phyloP scores from a whole-genome alignment of 2,113 vertebrate species.

The Origma solitaria region DNA sequence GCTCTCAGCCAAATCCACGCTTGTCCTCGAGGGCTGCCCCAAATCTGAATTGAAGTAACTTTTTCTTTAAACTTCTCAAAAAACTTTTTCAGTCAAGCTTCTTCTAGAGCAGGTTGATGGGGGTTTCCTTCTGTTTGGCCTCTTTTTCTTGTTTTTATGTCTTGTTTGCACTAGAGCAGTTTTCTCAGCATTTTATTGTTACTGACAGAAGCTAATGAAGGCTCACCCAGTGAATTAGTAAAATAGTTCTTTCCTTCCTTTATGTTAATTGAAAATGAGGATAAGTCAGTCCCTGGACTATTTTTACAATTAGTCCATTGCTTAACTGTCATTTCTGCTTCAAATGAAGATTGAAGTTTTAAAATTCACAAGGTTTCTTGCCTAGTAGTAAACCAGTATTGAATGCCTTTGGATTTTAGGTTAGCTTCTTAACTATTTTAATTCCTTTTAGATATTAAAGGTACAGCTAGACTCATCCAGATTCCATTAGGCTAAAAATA shows the following conservation, averaged over 20 bases:
- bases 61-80: neutral
- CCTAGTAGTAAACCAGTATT: neutral
- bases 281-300: neutral
- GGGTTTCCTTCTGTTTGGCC: neutral
- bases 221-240: neutral
- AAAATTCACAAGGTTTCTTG: neutral
- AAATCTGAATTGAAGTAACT: neutral
- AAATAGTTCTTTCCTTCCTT: neutral
- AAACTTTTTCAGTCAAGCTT: neutral
- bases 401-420: neutral
- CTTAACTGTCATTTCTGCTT: neutral
- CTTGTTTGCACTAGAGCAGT: neutral
- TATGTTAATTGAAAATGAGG: neutral
- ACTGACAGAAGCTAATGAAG: neutral
- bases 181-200: neutral
- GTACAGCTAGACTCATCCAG: neutral
- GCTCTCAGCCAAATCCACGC: fast-evolving
- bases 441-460: neutral
- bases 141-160: neutral
- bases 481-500: neutral
- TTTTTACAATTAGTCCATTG: neutral
- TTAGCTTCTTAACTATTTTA: neutral
- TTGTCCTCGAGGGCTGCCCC: fast-evolving
- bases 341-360: neutral
- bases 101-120: neutral